phyloP scores from a whole-genome alignment of 2,888 invertebrate genomes.

The Diarsia dahlii region DNA sequence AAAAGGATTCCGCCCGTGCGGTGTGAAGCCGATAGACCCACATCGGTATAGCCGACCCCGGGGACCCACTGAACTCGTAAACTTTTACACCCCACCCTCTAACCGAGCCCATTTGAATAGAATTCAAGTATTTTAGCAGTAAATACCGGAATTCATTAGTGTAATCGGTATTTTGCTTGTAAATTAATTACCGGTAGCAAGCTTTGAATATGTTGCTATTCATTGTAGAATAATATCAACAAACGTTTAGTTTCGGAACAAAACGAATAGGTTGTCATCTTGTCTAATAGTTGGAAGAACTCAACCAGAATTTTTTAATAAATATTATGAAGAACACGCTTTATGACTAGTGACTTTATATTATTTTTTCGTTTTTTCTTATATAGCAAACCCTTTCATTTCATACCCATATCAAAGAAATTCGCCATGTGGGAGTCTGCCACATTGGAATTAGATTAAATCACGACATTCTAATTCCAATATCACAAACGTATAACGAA shows the following conservation, averaged over 20 bases:
- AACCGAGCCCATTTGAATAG: constrained; percentile 49
- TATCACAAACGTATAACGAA: too few relatives aligned
- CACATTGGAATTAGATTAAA: too few relatives aligned
- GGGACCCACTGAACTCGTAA: constrained; percentile 65
- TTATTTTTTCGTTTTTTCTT: too few relatives aligned
- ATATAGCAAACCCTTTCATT: too few relatives aligned
- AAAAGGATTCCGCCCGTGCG: constrained; percentile 49
- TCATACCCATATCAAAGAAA: too few relatives aligned
- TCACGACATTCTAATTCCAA: too few relatives aligned
- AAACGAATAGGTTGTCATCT: not conserved
- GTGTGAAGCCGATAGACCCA: constrained; percentile 49
- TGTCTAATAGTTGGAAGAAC: not conserved
- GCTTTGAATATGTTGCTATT: not conserved
- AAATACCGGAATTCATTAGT: constrained; percentile 38
- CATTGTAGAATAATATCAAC: not conserved
- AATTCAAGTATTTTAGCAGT: constrained; percentile 44
- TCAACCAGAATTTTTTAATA: not conserved
- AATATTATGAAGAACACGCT: too few relatives aligned
- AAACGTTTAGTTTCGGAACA: not conserved
- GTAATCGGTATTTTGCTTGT: constrained; percentile 35
- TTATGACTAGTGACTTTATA: too few relatives aligned
- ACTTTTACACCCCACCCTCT: constrained; percentile 63
- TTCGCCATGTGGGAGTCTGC: too few relatives aligned
- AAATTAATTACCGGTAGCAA: constrained; percentile 41
- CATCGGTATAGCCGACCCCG: constrained; percentile 30